Conservation (phyloP, 2,797 vertebrate species). For the Lophius americanus region DNA sequence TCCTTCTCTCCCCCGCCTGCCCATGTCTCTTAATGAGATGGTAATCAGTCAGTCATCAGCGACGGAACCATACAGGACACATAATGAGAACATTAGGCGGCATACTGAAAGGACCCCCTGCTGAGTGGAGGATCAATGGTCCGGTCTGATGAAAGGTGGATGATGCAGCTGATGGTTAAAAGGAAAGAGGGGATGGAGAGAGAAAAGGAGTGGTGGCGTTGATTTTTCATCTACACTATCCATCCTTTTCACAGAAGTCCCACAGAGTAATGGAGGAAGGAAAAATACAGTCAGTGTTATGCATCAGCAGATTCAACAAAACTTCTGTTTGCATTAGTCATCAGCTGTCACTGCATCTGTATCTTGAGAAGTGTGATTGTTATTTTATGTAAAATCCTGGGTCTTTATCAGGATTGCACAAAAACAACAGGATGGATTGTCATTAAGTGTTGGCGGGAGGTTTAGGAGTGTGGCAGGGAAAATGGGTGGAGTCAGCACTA, state of each 20-base stretch:
- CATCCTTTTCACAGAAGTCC: conserved; percentile 31
- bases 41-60: conserved; percentile 81
- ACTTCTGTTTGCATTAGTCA: not conserved
- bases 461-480: too few relatives aligned
- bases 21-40: conserved; percentile 81
- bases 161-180: conserved; percentile 68
- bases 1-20: conserved; percentile 78
- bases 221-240: conserved; percentile 63
- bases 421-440: too few relatives aligned
- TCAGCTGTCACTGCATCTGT: not conserved
- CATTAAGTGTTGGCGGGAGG: too few relatives aligned
- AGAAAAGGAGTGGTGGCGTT: conserved; percentile 49
- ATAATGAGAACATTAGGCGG: conserved; percentile 83
- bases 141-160: conserved; percentile 77
- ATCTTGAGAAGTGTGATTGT: not conserved
- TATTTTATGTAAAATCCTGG: not conserved
- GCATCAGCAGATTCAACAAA: too few relatives aligned
- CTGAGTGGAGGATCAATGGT: conserved; percentile 75
- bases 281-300: not conserved
- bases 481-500: too few relatives aligned
- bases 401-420: too few relatives aligned
- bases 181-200: conserved; percentile 38
- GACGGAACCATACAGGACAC: conserved; percentile 73
- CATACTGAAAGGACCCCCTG: conserved; percentile 73
- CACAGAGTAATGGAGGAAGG: conserved; percentile 1